Conservation (phyloP, 2,113 vertebrate genomes). For the Xiphias gladius region DNA sequence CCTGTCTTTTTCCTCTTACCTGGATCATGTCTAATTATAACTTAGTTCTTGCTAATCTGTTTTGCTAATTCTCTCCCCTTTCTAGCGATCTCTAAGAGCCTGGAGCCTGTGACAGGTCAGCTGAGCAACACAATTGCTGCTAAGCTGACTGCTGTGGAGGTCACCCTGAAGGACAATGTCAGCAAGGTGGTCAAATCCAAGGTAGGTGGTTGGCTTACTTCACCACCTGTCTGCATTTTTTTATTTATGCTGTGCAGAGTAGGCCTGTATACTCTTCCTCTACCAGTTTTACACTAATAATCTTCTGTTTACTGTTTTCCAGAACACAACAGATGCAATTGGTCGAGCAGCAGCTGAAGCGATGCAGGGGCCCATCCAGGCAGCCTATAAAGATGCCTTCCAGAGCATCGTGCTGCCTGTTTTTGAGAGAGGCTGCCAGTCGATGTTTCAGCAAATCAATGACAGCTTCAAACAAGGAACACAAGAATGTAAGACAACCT, state of each 20-base stretch:
- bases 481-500: slow-evolving; percentile 90
- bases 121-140: slow-evolving; percentile 89
- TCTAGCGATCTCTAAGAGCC: slow-evolving; percentile 86
- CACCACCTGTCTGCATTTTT: background rate
- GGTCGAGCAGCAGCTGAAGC: slow-evolving; percentile 93
- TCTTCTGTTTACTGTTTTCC: slow-evolving; percentile 1
- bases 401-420: slow-evolving; percentile 93
- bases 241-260: background rate
- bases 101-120: slow-evolving; percentile 92
- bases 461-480: slow-evolving; percentile 98
- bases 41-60: slow-evolving; percentile 29
- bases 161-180: slow-evolving; percentile 92
- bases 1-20: background rate
- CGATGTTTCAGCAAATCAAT: slow-evolving; percentile 99
- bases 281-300: background rate
- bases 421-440: slow-evolving; percentile 97
- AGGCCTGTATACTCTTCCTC: background rate
- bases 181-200: slow-evolving; percentile 96
- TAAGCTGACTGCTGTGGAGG: slow-evolving; percentile 93
- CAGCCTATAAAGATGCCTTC: slow-evolving; percentile 94
- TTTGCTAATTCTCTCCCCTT: slow-evolving; percentile 5
- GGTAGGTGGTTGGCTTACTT: slow-evolving; percentile 76
- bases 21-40: slow-evolving; percentile 32
- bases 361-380: slow-evolving; percentile 94
- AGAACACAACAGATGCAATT: slow-evolving; percentile 93